A percentile compares a stretch with the other conserved stretches of the same genome.
Evolutionary conservation across 1,140 invertebrate genomes (phyloP).

Genomic region (Harlomillsia oculata): DNA sequence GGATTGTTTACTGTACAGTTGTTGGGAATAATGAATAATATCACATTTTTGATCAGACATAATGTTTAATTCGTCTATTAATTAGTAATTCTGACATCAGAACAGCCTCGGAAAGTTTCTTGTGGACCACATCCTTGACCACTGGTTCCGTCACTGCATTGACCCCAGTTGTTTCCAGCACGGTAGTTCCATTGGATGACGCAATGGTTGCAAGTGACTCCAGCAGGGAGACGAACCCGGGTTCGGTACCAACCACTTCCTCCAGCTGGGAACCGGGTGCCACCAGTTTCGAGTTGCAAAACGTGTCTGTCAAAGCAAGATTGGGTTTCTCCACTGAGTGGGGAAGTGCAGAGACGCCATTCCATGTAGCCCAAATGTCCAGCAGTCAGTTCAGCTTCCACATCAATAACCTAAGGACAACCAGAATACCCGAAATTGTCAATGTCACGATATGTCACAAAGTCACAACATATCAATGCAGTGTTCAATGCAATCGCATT

Average conservation of each 20-base stretch:
- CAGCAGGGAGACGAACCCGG: slow-evolving; percentile 29
- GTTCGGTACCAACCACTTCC: slow-evolving; percentile 5
- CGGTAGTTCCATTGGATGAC: slow-evolving; percentile 36
- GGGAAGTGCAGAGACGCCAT: slow-evolving; percentile 40
- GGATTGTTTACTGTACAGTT: no score
- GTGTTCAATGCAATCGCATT: not conserved
- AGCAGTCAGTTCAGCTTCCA: slow-evolving; percentile 41
- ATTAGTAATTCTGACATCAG: no score
- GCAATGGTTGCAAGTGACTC: slow-evolving; percentile 35
- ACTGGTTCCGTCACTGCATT: slow-evolving; percentile 6
- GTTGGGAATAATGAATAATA: no score
- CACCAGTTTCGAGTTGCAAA: slow-evolving; percentile 21
- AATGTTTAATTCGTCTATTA: no score
- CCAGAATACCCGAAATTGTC: not conserved
- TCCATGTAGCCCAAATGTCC: slow-evolving; percentile 44
- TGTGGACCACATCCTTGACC: slow-evolving; percentile 12
- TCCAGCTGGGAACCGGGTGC: not conserved
- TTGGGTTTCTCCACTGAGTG: slow-evolving; percentile 32
- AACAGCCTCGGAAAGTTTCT: no score
- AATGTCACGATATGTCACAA: not conserved
- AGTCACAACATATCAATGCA: no score
- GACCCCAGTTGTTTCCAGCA: slow-evolving; percentile 35
- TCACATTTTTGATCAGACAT: no score
- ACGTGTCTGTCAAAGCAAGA: slow-evolving; percentile 39
- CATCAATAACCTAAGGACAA: slow-evolving; percentile 31